phyloP scores from a whole-genome alignment of 2,888 invertebrate species.

The Saturnia pavonia region DNA sequence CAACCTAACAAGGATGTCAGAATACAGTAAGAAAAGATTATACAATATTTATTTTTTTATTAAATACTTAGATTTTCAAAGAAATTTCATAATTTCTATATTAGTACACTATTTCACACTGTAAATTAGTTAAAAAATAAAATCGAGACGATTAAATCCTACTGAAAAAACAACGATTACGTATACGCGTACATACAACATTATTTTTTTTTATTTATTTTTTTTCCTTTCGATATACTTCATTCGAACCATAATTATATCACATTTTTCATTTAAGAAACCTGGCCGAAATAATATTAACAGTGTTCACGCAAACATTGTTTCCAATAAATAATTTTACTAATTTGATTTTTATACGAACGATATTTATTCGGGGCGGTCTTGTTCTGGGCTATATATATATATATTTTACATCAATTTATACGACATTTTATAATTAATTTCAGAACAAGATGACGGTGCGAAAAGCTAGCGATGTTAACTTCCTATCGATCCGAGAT shows the following conservation, averaged over 20 bases:
- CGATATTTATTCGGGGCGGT: slow-evolving; percentile 3
- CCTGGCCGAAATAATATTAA: slow-evolving; percentile 42
- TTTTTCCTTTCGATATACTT: slow-evolving; percentile 29
- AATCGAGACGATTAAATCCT: slow-evolving; percentile 9
- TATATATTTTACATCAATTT: not conserved
- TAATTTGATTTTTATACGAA: slow-evolving; percentile 19
- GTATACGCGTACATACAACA: slow-evolving; percentile 44
- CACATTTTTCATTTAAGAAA: slow-evolving; percentile 50
- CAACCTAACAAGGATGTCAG: not conserved
- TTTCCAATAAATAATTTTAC: slow-evolving; percentile 17
- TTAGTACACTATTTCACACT: not conserved
- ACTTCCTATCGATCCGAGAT: slow-evolving; percentile 20
- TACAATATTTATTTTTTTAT: too few species aligned
- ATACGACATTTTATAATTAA: not conserved
- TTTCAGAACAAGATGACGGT: slow-evolving; percentile 35
- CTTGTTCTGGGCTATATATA: not conserved
- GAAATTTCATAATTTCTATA: not conserved
- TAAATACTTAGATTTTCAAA: not conserved
- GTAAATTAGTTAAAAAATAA: not conserved
- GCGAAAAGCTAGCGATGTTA: slow-evolving; percentile 44
- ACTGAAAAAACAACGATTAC: slow-evolving; percentile 7
- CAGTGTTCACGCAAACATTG: slow-evolving; percentile 8
- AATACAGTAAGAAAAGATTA: not conserved
- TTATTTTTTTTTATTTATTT: slow-evolving; percentile 35
- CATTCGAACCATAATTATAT: slow-evolving; percentile 38